phyloP scores from a whole-genome alignment of 2,888 invertebrate genomes.

The Leuctra nigra region DNA sequence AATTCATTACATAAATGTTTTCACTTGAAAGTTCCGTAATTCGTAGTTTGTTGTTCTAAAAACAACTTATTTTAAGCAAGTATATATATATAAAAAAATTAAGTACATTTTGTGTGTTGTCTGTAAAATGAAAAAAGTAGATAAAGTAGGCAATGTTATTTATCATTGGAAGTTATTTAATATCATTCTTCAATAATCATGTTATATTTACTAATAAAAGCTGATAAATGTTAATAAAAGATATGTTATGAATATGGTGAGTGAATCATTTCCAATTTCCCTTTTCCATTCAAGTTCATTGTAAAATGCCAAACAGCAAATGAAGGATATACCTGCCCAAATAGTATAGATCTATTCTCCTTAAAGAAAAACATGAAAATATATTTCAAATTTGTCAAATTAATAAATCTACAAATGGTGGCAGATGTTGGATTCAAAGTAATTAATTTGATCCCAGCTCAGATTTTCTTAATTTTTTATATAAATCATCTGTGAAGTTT shows the following conservation, averaged over 20 bases:
- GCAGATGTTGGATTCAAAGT: no score
- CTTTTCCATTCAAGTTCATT: no score
- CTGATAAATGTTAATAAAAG: conserved; percentile 17
- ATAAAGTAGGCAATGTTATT: conserved; percentile 15
- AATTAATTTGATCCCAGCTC: no score
- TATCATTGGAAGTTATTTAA: conserved; percentile 18
- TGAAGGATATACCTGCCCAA: no score
- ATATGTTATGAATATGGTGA: conserved; percentile 19
- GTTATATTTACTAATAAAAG: conserved; percentile 9
- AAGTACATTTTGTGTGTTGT: conserved; percentile 11
- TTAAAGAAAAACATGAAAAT: no score
- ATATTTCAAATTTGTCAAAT: no score
- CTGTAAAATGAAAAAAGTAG: conserved; percentile 8
- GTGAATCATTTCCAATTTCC: no score
- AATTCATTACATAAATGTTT: conserved; percentile 11
- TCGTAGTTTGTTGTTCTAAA: conserved; percentile 10
- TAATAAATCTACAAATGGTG: no score
- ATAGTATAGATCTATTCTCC: no score
- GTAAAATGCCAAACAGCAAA: no score
- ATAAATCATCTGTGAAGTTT: no score
- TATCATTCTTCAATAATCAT: conserved; percentile 15
- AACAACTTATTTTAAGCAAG: conserved; percentile 8
- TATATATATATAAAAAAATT: background rate
- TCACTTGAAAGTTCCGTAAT: conserved; percentile 17
- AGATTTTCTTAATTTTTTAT: no score